Percentiles rank a stretch among this genome's conserved stretches.
Evolutionary conservation across 2,888 invertebrate genomes (phyloP).

Genomic region (Eumacrocentrus americanus): DNA sequence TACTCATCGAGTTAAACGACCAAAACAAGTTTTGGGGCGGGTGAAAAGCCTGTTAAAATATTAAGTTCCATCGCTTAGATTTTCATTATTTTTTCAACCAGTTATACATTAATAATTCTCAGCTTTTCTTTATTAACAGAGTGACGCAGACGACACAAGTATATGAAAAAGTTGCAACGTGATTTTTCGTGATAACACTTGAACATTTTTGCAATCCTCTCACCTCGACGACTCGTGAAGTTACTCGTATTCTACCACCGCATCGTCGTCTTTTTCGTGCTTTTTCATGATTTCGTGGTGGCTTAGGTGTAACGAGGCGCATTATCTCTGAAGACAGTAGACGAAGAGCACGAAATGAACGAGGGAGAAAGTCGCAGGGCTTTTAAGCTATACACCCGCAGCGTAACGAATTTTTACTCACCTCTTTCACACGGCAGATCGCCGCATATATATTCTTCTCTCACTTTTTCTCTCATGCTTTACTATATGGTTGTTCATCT

Average conservation of each 20-base stretch:
- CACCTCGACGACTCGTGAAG: constrained; percentile 4
- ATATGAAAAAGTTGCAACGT: constrained; percentile 6
- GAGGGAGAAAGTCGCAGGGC: constrained; percentile 22
- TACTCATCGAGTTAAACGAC: neutral
- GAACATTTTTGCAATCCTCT: constrained; percentile 27
- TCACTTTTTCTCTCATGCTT: constrained; percentile 11
- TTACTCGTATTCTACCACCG: constrained; percentile 22
- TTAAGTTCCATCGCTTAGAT: neutral
- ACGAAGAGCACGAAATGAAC: constrained; percentile 19
- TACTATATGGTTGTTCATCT: constrained; percentile 7
- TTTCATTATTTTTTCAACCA: neutral
- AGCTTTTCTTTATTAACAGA: neutral
- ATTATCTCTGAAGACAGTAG: constrained; percentile 34
- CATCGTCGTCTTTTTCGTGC: constrained; percentile 9
- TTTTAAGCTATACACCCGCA: constrained; percentile 26
- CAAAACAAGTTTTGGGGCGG: neutral
- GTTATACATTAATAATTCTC: neutral
- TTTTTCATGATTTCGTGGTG: constrained; percentile 26
- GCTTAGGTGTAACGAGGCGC: constrained; percentile 36
- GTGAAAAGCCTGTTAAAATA: neutral
- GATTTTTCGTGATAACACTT: constrained; percentile 30
- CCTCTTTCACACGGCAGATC: constrained; percentile 6
- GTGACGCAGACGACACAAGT: neutral
- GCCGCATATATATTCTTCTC: neutral
- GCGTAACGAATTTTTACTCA: constrained; percentile 23